Evolutionary conservation across 2,797 vertebrate species (phyloP).

Genomic region (Ctenochaetus hawaiiensis): DNA sequence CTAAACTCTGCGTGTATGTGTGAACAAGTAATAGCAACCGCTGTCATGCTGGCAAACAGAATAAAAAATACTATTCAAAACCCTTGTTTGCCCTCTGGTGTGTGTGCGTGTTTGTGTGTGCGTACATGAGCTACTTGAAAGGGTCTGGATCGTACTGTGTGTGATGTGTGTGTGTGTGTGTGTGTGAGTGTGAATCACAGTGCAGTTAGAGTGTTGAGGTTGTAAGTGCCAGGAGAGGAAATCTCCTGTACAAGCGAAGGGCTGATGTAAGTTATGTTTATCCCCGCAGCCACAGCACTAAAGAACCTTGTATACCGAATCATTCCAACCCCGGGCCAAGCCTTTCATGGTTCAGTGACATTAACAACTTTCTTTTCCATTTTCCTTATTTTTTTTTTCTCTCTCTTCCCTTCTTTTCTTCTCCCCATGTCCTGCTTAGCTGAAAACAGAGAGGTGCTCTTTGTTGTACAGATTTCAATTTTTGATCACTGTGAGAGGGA

Average conservation of each 20-base stretch:
- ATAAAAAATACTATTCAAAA: constrained; percentile 66
- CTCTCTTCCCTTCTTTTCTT: constrained; percentile 41
- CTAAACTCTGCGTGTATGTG: constrained; percentile 48
- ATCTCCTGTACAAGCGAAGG: constrained; percentile 85
- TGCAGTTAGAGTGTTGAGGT: constrained; percentile 74
- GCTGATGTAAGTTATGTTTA: constrained; percentile 91
- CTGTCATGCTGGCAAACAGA: constrained; percentile 64
- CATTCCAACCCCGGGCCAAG: constrained; percentile 88
- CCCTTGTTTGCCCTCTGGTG: constrained; percentile 68
- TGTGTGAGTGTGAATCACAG: constrained; percentile 74
- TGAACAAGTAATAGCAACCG: constrained; percentile 63
- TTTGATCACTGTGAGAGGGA: constrained; percentile 59
- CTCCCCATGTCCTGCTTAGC: constrained; percentile 56
- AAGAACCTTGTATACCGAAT: constrained; percentile 87
- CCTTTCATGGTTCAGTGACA: constrained; percentile 89
- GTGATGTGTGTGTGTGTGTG: constrained; percentile 35
- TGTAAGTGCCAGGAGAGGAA: constrained; percentile 85
- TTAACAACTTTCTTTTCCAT: constrained; percentile 83
- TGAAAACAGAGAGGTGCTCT: constrained; percentile 48
- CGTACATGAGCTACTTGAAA: constrained; percentile 70
- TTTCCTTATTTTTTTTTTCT: constrained; percentile 58
- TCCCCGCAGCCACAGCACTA: constrained; percentile 87
- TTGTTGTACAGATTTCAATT: constrained; percentile 57
- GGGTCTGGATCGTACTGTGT: constrained; percentile 66
- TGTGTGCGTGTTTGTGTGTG: constrained; percentile 38